Percentiles rank a stretch among this genome's conserved stretches.
phyloP scores from a whole-genome alignment of 2,113 vertebrate species.

The Hiodon alosoides region DNA sequence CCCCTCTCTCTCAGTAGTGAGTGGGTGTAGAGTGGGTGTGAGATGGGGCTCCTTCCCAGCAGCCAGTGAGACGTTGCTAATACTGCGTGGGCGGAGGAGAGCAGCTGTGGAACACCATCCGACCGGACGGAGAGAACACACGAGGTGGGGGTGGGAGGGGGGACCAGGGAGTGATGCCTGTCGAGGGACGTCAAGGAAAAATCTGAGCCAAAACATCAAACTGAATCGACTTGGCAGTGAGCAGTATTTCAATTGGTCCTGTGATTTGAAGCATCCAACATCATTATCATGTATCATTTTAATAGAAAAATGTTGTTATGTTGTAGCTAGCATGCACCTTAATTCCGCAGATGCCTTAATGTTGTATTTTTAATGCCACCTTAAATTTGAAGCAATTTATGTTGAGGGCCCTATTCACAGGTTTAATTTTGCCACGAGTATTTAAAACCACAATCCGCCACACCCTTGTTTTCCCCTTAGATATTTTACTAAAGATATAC shows the following conservation, averaged over 20 bases:
- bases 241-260: neutral
- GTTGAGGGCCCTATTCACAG: no score
- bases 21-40: slow-evolving; percentile 23
- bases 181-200: neutral
- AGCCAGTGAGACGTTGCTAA: slow-evolving; percentile 29
- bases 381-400: no score
- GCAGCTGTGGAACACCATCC: slow-evolving; percentile 33
- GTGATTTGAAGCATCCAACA: no score
- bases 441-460: no score
- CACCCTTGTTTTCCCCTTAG: no score
- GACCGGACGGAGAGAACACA: slow-evolving; percentile 13
- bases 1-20: neutral
- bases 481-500: no score
- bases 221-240: neutral
- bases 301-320: no score
- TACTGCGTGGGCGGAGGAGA: slow-evolving; percentile 24
- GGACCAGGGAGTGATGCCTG: neutral
- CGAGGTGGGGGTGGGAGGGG: neutral
- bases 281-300: no score
- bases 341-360: no score
- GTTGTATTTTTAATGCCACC: no score
- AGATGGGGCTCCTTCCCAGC: slow-evolving; percentile 19
- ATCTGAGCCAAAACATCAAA: neutral
- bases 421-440: no score
- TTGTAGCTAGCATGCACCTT: no score